Base-by-base conservation (phyloP, 2,113 vertebrate genomes). In the Notarius quadriscutis region DNA sequence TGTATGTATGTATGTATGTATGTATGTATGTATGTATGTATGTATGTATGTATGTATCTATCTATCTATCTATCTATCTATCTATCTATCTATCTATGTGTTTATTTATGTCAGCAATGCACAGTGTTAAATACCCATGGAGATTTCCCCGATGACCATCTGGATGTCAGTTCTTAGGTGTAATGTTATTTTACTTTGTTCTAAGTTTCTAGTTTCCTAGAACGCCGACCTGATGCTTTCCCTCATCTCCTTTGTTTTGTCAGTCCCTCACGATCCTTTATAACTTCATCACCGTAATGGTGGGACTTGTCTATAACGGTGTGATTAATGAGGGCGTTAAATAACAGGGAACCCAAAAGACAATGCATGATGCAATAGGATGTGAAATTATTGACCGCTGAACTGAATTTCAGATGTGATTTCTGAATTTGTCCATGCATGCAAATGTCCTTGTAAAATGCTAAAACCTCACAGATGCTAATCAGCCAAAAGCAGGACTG, bases 171-270 rank as follows among this genome's bases (percentile, higher is more conserved):
- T 90, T 77, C 92, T 93, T 93, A 92, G 91, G 90, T 87, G 85
- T 85, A 77, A 69, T 84, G 78, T 84, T 55, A 84, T 86, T 86
- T 88, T 27, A 87, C 55, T 72, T 86, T 87, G 79, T 90, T 87
- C 75, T 74, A 62, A 84, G 83, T 91, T 84, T 27, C 86, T 89
- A 81, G 41, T 5, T 27, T 20, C 79, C 87, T 84, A 60, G 71
- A 90, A 65, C 90, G 91, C 93, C 93, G 92, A 93, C 88, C 53
- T 1, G 1, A 17, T 86, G 81, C 87, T 92, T 92, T 92, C 69
- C 71, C 55, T 81, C 77, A 85, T 89, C 86, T 62, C 88, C 87
- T 63, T 92, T 95, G 93, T 95, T 95, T 90, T 93, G 48, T 20
- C 89, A 89, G 93, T 93, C 88, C 53, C 79, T n/a, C 57, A 86